Base-by-base conservation (phyloP, 2,113 vertebrate genomes). In the Sitta europaea region DNA sequence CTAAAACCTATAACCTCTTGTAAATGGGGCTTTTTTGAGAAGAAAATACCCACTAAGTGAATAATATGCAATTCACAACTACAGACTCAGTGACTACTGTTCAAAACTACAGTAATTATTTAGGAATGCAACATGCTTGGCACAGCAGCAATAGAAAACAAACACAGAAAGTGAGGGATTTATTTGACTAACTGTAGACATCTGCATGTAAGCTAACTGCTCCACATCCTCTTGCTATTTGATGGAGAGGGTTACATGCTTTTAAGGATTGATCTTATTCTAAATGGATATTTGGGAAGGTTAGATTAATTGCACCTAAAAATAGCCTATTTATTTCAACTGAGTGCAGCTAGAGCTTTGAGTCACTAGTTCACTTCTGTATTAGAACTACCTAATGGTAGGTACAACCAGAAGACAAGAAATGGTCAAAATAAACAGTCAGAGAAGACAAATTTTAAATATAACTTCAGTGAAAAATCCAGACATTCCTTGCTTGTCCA, bases 31-130 rank as follows among this genome's bases (percentile, higher is more conserved):
- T 51, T 90, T 96, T 95, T 57, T 59, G 47, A 73, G 59, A 36
- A 38, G 12, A 43, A 76, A 58, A 65, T 25, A 21, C 8, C 48
- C 35, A 57, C 81, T 66, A 74, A 92, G 57, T 81, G 65, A 96
- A 76, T 86, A 94, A 80, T 62, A 90, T 17, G 43, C 70, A 91
- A 86, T 95, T 95, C 67, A 86, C 55, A 83, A 79, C 84, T 82
- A 82, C 55, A 92, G 76, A 54, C 63, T 93, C 91, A 81, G 63
- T 80, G 88, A 74, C 72, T 88, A 28, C 75, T 61, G 55, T 42
- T 95, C 48, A 94, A 92, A 95, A 81, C 43, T 83, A 86, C 50
- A 61, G 57, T 85, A 96, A 95, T 96, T 96, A 92, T 86, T 94
- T 95, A 95, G 62, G 38, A 53, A 70, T 78, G 77, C 67, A 96